Evolutionary conservation across 2,113 vertebrate species (phyloP).

Genomic region (Salvelinus namaycush): DNA sequence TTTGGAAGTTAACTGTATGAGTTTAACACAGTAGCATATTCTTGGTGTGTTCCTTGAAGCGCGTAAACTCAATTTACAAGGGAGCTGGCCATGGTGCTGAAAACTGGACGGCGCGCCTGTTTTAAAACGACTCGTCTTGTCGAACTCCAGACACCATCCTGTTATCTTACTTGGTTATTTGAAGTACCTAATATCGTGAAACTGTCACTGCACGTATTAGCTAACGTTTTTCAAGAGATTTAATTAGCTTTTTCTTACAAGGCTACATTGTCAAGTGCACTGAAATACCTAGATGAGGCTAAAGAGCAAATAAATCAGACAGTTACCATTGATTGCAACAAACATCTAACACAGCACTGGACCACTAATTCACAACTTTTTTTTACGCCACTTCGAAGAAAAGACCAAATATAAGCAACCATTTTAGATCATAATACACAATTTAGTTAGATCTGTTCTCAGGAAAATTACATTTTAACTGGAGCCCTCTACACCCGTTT

Average conservation of each 20-base stretch:
- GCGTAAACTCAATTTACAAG: neutral
- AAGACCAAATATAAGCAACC: neutral
- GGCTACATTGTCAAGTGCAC: too few species aligned
- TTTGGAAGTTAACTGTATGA: too few species aligned
- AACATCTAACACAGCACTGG: neutral
- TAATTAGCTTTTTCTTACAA: too few species aligned
- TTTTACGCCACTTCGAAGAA: neutral
- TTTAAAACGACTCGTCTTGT: neutral
- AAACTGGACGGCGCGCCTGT: neutral
- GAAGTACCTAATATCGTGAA: too few species aligned
- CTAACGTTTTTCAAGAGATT: too few species aligned
- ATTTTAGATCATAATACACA: constrained; percentile 9
- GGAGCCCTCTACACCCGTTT: neutral
- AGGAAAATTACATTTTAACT: neutral
- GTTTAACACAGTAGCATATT: too few species aligned
- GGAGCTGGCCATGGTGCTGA: neutral
- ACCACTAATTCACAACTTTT: neutral
- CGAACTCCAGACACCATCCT: neutral
- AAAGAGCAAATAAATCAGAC: neutral
- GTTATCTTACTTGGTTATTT: neutral
- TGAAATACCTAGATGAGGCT: too few species aligned
- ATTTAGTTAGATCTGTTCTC: neutral
- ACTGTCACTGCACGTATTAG: too few species aligned
- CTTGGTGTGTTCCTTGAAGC: neutral
- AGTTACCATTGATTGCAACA: neutral